phyloP scores from a whole-genome alignment of 2,797 vertebrate genomes.

The Gambelia wislizenii region DNA sequence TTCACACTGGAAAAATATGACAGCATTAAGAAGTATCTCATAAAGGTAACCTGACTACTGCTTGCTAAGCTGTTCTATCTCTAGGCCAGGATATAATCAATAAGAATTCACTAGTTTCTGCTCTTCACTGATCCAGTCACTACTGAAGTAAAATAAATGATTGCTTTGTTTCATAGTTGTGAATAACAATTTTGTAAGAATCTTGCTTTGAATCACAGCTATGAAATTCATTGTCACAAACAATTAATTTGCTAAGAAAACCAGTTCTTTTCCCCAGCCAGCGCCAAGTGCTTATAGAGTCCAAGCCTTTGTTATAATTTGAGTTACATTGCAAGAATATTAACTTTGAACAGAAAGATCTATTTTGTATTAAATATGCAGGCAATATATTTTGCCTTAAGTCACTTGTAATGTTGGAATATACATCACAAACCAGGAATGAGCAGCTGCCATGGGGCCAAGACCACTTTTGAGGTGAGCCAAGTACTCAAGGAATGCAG shows the following conservation, averaged over 20 bases:
- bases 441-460: too few relatives aligned
- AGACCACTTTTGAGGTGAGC: too few relatives aligned
- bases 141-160: background rate
- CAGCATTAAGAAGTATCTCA: slow-evolving; percentile 89
- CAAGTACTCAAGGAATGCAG: too few relatives aligned
- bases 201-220: background rate
- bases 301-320: background rate
- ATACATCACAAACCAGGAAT: background rate
- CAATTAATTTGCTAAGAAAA: background rate
- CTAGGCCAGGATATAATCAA: background rate
- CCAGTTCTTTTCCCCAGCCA: background rate
- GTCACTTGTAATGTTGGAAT: background rate
- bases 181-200: background rate
- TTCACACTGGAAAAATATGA: slow-evolving; percentile 92
- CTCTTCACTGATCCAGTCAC: background rate
- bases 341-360: background rate
- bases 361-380: background rate
- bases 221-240: background rate
- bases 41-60: slow-evolving; percentile 85
- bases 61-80: background rate
- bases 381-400: background rate
- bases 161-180: background rate
- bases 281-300: background rate
- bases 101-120: background rate
- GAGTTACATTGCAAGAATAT: background rate